A percentile compares a stretch with the other conserved stretches of the same genome.
These are phyloP conservation scores for Drosophila persimilis DNA, from an alignment of 1,140 invertebrate species.

Conservation along the genomic window DNA sequence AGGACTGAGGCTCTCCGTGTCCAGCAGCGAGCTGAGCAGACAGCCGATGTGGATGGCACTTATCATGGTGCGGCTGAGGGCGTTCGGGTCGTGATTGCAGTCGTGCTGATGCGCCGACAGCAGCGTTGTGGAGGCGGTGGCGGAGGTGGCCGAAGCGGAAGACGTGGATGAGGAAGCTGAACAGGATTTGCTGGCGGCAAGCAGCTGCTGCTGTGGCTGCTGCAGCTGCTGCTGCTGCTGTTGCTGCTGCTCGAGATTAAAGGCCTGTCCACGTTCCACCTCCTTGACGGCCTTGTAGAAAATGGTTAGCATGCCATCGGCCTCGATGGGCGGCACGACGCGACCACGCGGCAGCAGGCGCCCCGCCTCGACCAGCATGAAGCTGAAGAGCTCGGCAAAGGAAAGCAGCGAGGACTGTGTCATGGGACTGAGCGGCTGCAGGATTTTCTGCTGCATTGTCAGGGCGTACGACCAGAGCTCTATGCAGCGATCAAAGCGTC, in stretches of 20 bases:
- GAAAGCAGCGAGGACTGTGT: conserved; percentile 96
- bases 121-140: conserved; percentile 55
- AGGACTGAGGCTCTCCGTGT: conserved; percentile 84
- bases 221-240: conserved; percentile 55
- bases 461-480: conserved; percentile 98
- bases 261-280: conserved; percentile 84
- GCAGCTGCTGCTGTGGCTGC: conserved; percentile 39
- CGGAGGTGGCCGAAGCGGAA: conserved; percentile 32
- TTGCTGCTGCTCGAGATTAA: conserved; percentile 63
- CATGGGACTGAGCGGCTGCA: conserved; percentile 96
- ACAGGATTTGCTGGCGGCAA: conserved; percentile 36
- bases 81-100: conserved; percentile 88
- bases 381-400: conserved; percentile 97
- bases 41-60: conserved; percentile 93
- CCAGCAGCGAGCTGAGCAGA: conserved; percentile 87
- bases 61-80: conserved; percentile 92
- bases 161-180: conserved; percentile 47
- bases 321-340: conserved; percentile 90
- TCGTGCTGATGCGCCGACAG: conserved; percentile 83
- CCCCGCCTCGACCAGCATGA: conserved; percentile 93
- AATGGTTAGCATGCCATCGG: conserved; percentile 91
- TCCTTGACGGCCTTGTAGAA: conserved; percentile 91
- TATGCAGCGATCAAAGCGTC: conserved; percentile 95
- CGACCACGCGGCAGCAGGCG: conserved; percentile 88
- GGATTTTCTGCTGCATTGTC: conserved; percentile 96